Base-by-base conservation (phyloP, 2,113 vertebrate species). In the Prunella fulvescens region DNA sequence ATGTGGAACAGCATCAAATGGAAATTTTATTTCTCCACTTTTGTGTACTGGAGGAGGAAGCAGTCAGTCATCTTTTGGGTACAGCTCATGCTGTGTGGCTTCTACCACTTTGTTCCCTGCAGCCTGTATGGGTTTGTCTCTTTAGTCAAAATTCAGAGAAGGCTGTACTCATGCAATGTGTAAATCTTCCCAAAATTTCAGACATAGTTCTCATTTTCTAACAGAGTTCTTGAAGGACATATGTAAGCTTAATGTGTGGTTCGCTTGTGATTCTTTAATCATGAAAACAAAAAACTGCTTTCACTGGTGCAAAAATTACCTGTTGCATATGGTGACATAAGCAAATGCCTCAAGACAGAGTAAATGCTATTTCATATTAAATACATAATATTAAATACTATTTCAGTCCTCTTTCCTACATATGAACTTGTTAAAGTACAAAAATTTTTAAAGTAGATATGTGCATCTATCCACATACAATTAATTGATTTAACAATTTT, bases 41-140 rank as follows among this genome's bases (percentile, higher is more conserved):
- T 56, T 4, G 15, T 37, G 6, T 10, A 6, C 8, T n/a, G 11
- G 40, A 33, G n/a, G 29, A 62, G 25, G n/a, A 86, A 82, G 23
- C 0, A 1, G 8, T 44, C 0, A 1, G 8, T 44, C 23, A 17
- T 48, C 17, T n/a, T 60, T 33, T 39, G 45, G 31, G 23, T 28
- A 20, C 25, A 42, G 22, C 22, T 57, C 11, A 11, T 48, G 17
- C 31, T 80, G 8, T 24, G 10, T 39, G 11, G 7, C 14, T 71
- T 80, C 26, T 79, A 18, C 19, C 16, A 23, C 39, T 50, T 45
- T 50, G 14, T 12, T 25, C 11, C 20, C 47, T 80, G 20, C 7
- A 31, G 47, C 17, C 31, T 3, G 2, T 19, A 10, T 19, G 16
- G 17, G 35, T 35, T 83, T 53, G 9, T 79, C 26, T 57, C 42